Evolutionary conservation across 2,888 invertebrate species (phyloP).

Genomic region (Hoplodrina blanda): DNA sequence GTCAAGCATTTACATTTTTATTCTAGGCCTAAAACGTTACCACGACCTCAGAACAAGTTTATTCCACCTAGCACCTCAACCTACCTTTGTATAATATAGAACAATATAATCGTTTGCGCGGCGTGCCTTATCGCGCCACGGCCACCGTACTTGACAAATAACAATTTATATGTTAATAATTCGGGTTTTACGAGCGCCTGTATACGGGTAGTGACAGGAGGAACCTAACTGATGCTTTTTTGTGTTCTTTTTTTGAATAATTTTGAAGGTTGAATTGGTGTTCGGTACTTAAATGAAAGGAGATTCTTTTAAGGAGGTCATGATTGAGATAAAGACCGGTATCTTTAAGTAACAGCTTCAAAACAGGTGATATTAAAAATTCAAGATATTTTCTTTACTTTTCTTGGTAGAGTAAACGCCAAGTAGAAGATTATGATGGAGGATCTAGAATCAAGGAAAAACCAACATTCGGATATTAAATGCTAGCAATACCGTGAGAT

Average conservation of each 20-base stretch:
- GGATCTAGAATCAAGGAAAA: too few species aligned
- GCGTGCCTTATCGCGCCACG: conserved; percentile 69
- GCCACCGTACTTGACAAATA: conserved; percentile 69
- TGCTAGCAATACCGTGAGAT: too few species aligned
- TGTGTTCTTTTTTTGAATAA: conserved; percentile 36
- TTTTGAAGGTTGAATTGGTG: conserved; percentile 18
- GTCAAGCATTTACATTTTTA: neutral
- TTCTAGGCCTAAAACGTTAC: conserved; percentile 9
- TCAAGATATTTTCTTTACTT: too few species aligned
- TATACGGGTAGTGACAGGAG: conserved; percentile 57
- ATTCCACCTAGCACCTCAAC: conserved; percentile 46
- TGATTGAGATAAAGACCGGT: too few species aligned
- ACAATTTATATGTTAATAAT: conserved; percentile 82
- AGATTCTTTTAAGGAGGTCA: neutral
- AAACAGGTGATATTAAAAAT: too few species aligned
- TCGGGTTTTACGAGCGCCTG: conserved; percentile 64
- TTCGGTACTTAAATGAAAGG: conserved; percentile 2
- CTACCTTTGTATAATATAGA: conserved; percentile 40
- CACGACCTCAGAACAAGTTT: conserved; percentile 44
- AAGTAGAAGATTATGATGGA: too few species aligned
- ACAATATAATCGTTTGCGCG: conserved; percentile 61
- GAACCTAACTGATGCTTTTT: conserved; percentile 44
- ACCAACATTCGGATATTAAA: too few species aligned
- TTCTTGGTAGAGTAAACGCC: too few species aligned
- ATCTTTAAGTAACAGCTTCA: too few species aligned